Percentiles rank a stretch among this genome's conserved stretches.
phyloP scores from a whole-genome alignment of 2,888 invertebrate genomes.

The Coleophora flavipennella region DNA sequence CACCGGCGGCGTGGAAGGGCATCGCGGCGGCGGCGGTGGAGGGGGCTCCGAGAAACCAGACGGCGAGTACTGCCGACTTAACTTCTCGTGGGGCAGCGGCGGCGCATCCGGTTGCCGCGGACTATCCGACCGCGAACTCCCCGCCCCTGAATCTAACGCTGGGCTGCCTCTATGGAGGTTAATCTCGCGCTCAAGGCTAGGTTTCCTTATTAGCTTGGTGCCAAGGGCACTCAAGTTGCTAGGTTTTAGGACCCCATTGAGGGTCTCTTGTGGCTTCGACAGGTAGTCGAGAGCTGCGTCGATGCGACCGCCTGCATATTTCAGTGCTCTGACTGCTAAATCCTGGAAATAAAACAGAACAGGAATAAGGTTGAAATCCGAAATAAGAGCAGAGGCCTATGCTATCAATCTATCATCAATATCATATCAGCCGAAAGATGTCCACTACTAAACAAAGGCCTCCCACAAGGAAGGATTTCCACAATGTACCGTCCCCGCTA shows the following conservation, averaged over 20 bases:
- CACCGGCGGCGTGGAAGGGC: conserved; percentile 79
- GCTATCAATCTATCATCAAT: no score
- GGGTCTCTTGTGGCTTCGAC: conserved; percentile 74
- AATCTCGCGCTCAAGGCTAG: conserved; percentile 89
- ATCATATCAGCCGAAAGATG: no score
- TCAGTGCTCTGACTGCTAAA: conserved; percentile 77
- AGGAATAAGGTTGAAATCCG: neutral
- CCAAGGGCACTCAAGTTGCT: conserved; percentile 73
- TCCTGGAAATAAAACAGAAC: conserved; percentile 64
- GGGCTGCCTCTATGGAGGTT: conserved; percentile 86
- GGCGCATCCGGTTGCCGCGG: conserved; percentile 78
- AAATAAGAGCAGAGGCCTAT: no score
- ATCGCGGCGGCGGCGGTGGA: conserved; percentile 82
- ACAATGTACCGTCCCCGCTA: no score
- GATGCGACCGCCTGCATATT: conserved; percentile 78
- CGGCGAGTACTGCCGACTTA: conserved; percentile 82
- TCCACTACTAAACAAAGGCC: no score
- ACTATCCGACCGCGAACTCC: conserved; percentile 91
- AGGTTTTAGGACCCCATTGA: conserved; percentile 67
- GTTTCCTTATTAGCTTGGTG: conserved; percentile 87
- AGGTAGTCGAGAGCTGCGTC: conserved; percentile 80
- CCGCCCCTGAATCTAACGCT: conserved; percentile 89
- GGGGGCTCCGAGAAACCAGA: conserved; percentile 77
- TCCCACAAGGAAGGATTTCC: no score
- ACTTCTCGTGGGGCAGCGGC: conserved; percentile 74